Base-by-base conservation (phyloP, 2,888 invertebrate genomes). In the Xestia rhomboidea region DNA sequence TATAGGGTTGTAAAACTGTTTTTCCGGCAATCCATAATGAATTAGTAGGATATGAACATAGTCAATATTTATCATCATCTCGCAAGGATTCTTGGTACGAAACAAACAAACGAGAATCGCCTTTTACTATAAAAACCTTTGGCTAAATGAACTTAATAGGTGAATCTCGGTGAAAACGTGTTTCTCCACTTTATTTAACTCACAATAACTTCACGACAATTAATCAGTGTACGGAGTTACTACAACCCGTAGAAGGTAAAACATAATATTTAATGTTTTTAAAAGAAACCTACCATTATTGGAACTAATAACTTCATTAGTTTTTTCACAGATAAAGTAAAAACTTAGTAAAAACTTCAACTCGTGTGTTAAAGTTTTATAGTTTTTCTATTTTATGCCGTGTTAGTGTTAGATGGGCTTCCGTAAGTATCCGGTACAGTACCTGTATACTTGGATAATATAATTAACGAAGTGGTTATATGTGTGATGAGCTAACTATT, bases 281-380 rank as follows among this genome's bases (percentile, higher is more conserved):
- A 62, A 24, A 76, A 38, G 18, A 30, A 60, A 67, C 24, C 1
- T 27, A 57, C 34, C 34, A 68, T 49, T 27, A 70, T 49, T 41
- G 4, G 21, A 63, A 68, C 27, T 78, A 83, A 78, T 74, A 49
- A 62, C 64, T 38, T 57, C 21, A 51, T 38, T 54, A 38, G 15
- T 71, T 73, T 44, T 46, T 44, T 54, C n/a, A 62, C 60, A 70
- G 63, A 74, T n/a, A 46, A 8, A 60, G 46, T 70, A 60, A 38
- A 68, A 44, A n/a, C n/a, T n/a, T n/a, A n/a, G n/a, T 5, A 51
- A 63, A 78, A 18, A 18, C 7, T 51, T 30, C 15, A 46, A 27
- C 15, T 27, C 27, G 51, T 51, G 60, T 51, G 27, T 30, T 34
- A 3, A 7, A 13, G 0, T 63, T 68, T 73, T 70, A 73, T 67